A percentile compares a stretch with the other conserved stretches of the same genome.
phyloP scores from a whole-genome alignment of 1,140 invertebrate species.

The Oncopodura yosiiana region DNA sequence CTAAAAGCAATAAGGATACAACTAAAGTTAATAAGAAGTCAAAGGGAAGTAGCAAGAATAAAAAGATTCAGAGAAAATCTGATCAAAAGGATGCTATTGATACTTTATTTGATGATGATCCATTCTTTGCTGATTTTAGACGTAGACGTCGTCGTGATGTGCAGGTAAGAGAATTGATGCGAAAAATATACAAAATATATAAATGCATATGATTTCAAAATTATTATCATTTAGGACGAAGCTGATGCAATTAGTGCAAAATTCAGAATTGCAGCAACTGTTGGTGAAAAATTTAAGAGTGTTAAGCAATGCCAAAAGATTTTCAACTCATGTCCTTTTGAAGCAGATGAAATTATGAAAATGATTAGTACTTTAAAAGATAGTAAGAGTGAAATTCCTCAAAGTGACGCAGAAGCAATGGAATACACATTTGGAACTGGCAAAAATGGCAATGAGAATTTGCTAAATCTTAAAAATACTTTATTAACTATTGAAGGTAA shows the following conservation, averaged over 20 bases:
- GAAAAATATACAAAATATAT: not conserved
- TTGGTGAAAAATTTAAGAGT: conserved; percentile 4
- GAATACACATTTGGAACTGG: not conserved
- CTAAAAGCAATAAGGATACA: no score
- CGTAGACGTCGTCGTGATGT: no score
- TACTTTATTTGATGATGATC: conserved; percentile 10
- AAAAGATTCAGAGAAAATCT: no score
- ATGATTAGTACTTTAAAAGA: conserved; percentile 3
- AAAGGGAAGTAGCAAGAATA: no score
- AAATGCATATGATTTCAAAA: no score
- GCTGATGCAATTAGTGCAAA: not conserved
- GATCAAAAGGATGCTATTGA: no score
- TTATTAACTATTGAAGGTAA: conserved; percentile 6
- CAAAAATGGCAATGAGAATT: not conserved
- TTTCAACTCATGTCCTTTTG: conserved; percentile 9
- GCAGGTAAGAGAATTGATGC: not conserved
- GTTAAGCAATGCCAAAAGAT: not conserved
- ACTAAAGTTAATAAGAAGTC: no score
- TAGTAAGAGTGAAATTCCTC: not conserved
- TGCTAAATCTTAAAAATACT: conserved; percentile 3
- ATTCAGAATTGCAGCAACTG: not conserved
- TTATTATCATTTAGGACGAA: no score
- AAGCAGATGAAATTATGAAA: not conserved
- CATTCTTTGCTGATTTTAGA: conserved; percentile 8
- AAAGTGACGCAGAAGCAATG: not conserved